phyloP scores from a whole-genome alignment of 2,797 vertebrate species.

The Pampus argenteus region DNA sequence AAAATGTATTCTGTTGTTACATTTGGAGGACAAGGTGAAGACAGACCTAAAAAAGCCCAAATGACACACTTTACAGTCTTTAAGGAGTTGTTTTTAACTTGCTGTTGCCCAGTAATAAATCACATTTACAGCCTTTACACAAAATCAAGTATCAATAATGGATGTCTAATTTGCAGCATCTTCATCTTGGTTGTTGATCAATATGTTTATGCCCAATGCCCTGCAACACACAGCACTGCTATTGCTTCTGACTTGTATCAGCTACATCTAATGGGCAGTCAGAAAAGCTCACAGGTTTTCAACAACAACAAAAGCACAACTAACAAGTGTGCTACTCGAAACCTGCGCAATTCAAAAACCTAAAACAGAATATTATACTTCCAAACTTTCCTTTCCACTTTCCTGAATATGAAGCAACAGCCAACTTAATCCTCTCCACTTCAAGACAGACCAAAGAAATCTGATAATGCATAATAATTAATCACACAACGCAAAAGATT shows the following conservation, averaged over 20 bases:
- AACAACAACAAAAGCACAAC: conserved; percentile 41
- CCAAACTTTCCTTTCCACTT: too few relatives aligned
- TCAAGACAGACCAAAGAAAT: conserved; percentile 25
- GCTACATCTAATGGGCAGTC: conserved; percentile 41
- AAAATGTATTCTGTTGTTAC: too few relatives aligned
- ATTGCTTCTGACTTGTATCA: conserved; percentile 53
- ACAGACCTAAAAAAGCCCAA: conserved; percentile 2
- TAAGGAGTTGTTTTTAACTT: conserved; percentile 7
- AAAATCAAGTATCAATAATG: conserved; percentile 38
- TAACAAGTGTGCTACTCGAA: conserved; percentile 42
- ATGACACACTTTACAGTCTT: conserved; percentile 10
- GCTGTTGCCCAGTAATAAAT: conserved; percentile 35
- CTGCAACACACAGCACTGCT: conserved; percentile 29
- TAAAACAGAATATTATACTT: too few relatives aligned
- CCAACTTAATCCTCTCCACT: conserved; percentile 35
- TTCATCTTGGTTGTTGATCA: conserved; percentile 47
- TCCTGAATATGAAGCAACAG: conserved; percentile 35
- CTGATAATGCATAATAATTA: conserved; percentile 49
- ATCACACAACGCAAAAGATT: conserved; percentile 21
- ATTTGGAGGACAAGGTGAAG: background rate
- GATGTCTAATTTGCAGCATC: conserved; percentile 36
- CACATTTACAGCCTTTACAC: conserved; percentile 41
- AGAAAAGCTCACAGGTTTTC: conserved; percentile 43
- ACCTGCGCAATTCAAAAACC: conserved; percentile 33
- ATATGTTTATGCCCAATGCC: conserved; percentile 33